A percentile compares a stretch with the other conserved stretches of the same genome.
phyloP scores from a whole-genome alignment of 2,113 vertebrate genomes.

The Elephas maximus region DNA sequence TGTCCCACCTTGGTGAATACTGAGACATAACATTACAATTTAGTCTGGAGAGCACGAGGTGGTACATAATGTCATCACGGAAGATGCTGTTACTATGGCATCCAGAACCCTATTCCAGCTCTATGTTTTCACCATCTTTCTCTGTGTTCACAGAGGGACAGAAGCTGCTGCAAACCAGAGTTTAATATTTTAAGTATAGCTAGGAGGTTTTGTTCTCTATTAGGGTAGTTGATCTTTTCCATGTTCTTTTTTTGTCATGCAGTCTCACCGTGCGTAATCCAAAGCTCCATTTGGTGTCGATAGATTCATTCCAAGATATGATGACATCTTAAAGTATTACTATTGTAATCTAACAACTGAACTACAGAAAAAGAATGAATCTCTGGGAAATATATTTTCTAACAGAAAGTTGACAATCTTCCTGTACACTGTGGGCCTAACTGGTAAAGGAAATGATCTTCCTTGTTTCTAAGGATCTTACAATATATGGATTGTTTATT shows the following conservation, averaged over 20 bases:
- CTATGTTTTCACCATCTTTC: conserved; percentile 63
- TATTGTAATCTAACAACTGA: conserved; percentile 9
- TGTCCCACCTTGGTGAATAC: conserved; percentile 63
- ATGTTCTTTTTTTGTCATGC: conserved; percentile 43
- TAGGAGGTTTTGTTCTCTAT: conserved; percentile 71
- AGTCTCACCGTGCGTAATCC: background rate
- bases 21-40: conserved; percentile 70
- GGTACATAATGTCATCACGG: conserved; percentile 74
- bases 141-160: conserved; percentile 70
- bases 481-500: conserved; percentile 23
- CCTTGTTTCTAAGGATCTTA: conserved; percentile 41
- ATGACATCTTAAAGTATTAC: conserved; percentile 58
- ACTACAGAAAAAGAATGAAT: conserved; percentile 23
- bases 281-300: conserved; percentile 36
- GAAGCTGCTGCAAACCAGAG: conserved; percentile 71
- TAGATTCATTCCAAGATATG: background rate
- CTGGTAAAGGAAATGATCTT: background rate
- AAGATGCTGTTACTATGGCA: conserved; percentile 75
- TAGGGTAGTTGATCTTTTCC: conserved; percentile 64
- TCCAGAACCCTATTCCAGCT: conserved; percentile 69
- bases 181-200: conserved; percentile 75
- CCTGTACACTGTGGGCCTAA: background rate
- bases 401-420: background rate
- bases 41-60: conserved; percentile 73
- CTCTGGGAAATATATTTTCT: background rate